Base-by-base conservation (phyloP, 2,888 invertebrate genomes). In the Bombyx huttoni region DNA sequence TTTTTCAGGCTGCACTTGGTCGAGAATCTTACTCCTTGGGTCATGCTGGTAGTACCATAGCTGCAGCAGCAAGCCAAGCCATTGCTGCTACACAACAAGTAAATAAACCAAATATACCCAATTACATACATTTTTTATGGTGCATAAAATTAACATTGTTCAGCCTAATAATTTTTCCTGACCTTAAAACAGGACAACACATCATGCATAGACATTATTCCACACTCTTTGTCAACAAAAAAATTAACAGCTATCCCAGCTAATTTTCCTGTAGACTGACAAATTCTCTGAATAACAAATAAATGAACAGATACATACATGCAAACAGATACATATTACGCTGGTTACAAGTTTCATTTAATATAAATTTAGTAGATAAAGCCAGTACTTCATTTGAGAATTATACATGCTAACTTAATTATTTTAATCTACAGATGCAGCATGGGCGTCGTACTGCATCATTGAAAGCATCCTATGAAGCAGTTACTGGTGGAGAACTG, bases 1-100 rank as follows among this genome's bases (percentile, higher is more conserved):
- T 49, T 60, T n/a, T 58, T 1, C 64, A 87, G 88, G 85, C 87
- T 46, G 78, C 89, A 3, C 67, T 89, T 56, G 81, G 89, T 0
- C 84, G 90, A 13, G 88, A 87, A 1, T 89, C 92, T 40, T 95
- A 94, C 65, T 91, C 91, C 63, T 83, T 96, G 50, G 94, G 95
- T 12, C 96, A 96, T 63, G 95, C 96, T 0, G 96, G 95, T 10
- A 89, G 94, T 66, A 96, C 97, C 0, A 96, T 98, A 53, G 97
- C 96, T 0, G 96, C 95, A 0, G 98, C 98, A 0, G 98, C 98
- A 0, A 97, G 97, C 24, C 97, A 98, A 75, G 98, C 98, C 0
- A 98, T 98, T 56, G 97, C 96, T 7, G 97, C 97, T 0, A 98
- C 98, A 3, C 98, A 98, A 68, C 95, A 95, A 90, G 92, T 93